Evolutionary conservation across 1,140 invertebrate species (phyloP), one percentile per base, ranked within the genome.

Genomic region (Eulimnadia texana): DNA sequence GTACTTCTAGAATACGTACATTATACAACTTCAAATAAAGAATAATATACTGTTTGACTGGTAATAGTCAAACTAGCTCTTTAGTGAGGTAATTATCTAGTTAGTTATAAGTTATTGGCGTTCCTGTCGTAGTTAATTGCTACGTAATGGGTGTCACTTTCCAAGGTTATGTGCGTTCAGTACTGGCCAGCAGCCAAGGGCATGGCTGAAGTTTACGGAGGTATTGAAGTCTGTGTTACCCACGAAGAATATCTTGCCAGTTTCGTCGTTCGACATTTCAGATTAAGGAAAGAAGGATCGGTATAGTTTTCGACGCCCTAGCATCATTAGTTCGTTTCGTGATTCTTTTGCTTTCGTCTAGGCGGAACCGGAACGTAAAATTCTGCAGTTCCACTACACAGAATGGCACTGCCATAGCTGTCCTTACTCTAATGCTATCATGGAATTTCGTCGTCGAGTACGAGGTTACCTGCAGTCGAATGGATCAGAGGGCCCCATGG

Each of bases 371-470:
- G 33, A 6, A 42, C 33, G 92, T 10, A 83, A 84, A 64, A 78
- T 96, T 58, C 77, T 94, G 24, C 92, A 96, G 71, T 93, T 95
- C 70, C 93, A 96, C 74, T 97, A 94, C 73, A 93, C 90, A 0
- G 90, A 94, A 72, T 97, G 93, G 93, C 90, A 93, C 64, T 90
- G 88, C 19, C 91, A 93, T 69, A 90, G 86, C 9, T 88, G 88
- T 71, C 90, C 90, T 3, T 93, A 92, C 72, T 82, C 86, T 55
- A 93, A 88, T 70, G 88, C 90, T 0, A 79, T 95, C 27, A 76
- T 96, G 27, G 92, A 97, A 73, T 93, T 95, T 72, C 78, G 92
- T 52, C 75, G 93, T 59, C 78, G 92, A 11, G 89, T 97, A 0
- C 78, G 89, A n/a, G 82, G 0, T 84, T 90, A 16, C 85, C 83